Conservation (phyloP, 2,797 vertebrate species). For the Octomys mimax region DNA sequence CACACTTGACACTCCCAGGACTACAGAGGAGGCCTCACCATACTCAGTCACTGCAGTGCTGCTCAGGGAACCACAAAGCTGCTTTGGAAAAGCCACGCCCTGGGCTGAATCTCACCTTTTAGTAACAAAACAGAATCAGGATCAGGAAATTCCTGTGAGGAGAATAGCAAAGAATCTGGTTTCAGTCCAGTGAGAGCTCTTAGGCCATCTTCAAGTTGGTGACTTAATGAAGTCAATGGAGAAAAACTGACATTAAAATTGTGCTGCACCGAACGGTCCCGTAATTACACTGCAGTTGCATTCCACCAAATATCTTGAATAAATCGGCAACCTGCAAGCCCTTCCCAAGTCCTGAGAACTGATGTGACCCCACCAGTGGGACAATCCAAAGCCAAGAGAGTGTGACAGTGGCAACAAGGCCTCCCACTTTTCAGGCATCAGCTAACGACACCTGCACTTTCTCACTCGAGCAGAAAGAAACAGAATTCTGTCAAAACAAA, state of each 20-base stretch:
- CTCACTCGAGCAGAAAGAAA: neutral
- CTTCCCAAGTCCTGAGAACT: neutral
- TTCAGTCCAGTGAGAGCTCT: neutral
- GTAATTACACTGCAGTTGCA: too few relatives aligned
- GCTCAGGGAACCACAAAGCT: neutral
- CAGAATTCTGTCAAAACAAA: neutral
- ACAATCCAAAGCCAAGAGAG: fast-evolving
- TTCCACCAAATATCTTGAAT: neutral
- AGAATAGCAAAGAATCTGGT: neutral
- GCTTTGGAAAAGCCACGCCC: neutral
- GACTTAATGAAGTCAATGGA: neutral
- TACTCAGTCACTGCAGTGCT: fast-evolving
- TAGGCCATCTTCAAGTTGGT: neutral
- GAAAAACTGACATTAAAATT: neutral
- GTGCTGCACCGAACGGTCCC: fast-evolving
- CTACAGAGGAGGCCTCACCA: fast-evolving
- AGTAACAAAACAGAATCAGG: constrained; percentile 16
- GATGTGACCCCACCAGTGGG: neutral
- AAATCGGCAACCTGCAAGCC: fast-evolving
- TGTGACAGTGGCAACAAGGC: fast-evolving
- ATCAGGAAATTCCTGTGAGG: neutral
- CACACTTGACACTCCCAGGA: fast-evolving
- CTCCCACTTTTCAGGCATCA: fast-evolving
- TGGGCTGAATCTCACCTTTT: neutral
- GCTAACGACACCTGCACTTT: neutral